Evolutionary conservation across 1,140 invertebrate species (phyloP).

Genomic region (Meloidogyne chitwoodi): DNA sequence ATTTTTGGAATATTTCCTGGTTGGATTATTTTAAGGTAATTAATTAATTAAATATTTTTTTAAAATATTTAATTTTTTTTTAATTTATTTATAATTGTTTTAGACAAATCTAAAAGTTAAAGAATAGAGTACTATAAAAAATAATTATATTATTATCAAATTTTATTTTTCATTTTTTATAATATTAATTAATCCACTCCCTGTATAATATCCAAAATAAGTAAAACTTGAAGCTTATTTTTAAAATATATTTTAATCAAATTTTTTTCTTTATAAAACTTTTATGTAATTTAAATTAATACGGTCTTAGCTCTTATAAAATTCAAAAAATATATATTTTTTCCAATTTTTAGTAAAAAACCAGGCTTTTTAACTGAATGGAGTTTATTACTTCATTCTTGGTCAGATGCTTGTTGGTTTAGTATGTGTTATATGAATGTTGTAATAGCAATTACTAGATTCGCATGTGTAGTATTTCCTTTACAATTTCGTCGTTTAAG

Average conservation of each 20-base stretch:
- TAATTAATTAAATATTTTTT: neutral
- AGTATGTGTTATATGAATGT: constrained; percentile 15
- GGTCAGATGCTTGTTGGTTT: constrained; percentile 11
- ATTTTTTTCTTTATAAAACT: neutral
- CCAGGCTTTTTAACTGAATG: constrained; percentile 2
- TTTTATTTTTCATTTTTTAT: too few relatives aligned
- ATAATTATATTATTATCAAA: too few relatives aligned
- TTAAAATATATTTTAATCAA: too few relatives aligned
- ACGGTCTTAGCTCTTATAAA: too few relatives aligned
- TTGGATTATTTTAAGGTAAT: neutral
- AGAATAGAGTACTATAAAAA: too few relatives aligned
- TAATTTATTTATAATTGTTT: too few relatives aligned
- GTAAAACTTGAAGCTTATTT: too few relatives aligned
- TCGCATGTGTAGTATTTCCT: constrained; percentile 20
- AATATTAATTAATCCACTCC: too few relatives aligned
- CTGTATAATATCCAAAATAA: too few relatives aligned
- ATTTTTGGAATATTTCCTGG: constrained; percentile 18
- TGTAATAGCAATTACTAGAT: constrained; percentile 3
- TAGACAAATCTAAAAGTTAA: too few relatives aligned
- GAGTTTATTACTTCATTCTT: neutral
- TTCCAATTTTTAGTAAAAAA: neutral
- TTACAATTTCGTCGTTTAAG: constrained; percentile 4
- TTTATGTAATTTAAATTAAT: too few relatives aligned
- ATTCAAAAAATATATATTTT: neutral
- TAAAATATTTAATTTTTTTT: neutral